Evolutionary conservation across 2,113 vertebrate species (phyloP).

Genomic region (Pteropus alecto): DNA sequence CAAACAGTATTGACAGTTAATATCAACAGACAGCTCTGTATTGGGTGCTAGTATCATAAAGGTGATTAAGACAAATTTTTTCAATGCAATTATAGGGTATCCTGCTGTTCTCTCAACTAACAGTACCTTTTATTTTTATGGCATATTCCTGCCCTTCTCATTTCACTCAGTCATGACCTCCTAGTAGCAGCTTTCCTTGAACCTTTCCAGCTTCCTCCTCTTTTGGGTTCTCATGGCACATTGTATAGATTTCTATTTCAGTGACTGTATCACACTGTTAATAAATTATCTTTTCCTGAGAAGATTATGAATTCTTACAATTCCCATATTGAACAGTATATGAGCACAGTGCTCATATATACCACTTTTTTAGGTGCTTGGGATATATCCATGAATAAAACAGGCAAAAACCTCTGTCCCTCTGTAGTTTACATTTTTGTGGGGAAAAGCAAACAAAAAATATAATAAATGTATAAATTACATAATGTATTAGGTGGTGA

Average conservation of each 20-base stretch:
- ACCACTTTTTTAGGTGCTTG: neutral
- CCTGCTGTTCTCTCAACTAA: neutral
- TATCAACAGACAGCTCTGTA: neutral
- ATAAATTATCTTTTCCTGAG: slow-evolving; percentile 14
- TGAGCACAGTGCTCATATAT: neutral
- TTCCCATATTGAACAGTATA: neutral
- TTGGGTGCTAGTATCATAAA: neutral
- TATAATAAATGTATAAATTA: neutral
- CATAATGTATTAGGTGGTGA: neutral
- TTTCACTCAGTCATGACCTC: neutral
- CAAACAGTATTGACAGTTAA: neutral
- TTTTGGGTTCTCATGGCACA: neutral
- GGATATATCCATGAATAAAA: slow-evolving; percentile 14
- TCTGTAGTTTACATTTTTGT: slow-evolving; percentile 32
- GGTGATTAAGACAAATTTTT: neutral
- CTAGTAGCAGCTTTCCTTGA: neutral
- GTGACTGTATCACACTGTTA: slow-evolving; percentile 4
- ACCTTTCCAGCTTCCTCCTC: neutral
- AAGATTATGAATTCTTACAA: slow-evolving; percentile 40
- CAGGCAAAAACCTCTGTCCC: neutral
- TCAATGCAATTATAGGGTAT: neutral
- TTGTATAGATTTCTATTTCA: neutral
- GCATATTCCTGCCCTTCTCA: neutral
- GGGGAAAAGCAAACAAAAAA: neutral
- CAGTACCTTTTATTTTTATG: neutral